Base-by-base conservation (phyloP, 2,113 vertebrate genomes). In the Myotis lucifugus region DNA sequence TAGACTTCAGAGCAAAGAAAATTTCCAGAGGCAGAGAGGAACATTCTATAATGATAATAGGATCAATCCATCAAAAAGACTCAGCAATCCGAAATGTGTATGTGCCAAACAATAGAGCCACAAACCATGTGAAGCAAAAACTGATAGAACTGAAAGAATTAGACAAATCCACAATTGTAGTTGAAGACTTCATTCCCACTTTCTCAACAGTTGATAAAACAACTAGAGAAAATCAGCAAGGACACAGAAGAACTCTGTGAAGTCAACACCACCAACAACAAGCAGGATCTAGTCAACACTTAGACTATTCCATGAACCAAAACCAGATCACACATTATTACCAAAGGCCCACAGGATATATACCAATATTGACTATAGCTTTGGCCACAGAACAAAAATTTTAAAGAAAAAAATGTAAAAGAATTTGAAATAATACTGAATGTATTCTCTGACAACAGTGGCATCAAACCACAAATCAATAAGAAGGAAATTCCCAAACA, bases 1-100 rank as follows among this genome's bases (percentile, higher is more conserved):
- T 74, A 67, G 40, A 34, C 1, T 79, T 89, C n/a, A 89, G 72
- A 88, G 66, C 21, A 74, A 89, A 92, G 25, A 84, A 91, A 88
- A 66, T 70, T 91, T 61, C 18, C 32, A 50, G 42, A 64, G 61
- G 61, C 32, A 78, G 25, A 76, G 11, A 54, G 25, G 34, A 6
- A 67, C 66, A 81, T 52, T 81, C 37, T 64, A 40, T 37, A 46
- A 76, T 69, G 59, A 77, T 84, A 77, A 59, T 48, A 76, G 5
- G 12, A 82, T 92, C 66, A 79, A 79, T 29, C 42, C 10, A 73
- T 6, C 40, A 83, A 84, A 56, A 67, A 76, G 29, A 95, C 8
- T 40, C 14, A 86, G 25, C 48, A 74, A 66, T 72, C 40, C 8
- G 61, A 34, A 69, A 42, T 70, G 9, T 77, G 37, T 17, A 2